Conservation (phyloP, 2,888 invertebrate genomes). For the Brachyopa scutellaris region DNA sequence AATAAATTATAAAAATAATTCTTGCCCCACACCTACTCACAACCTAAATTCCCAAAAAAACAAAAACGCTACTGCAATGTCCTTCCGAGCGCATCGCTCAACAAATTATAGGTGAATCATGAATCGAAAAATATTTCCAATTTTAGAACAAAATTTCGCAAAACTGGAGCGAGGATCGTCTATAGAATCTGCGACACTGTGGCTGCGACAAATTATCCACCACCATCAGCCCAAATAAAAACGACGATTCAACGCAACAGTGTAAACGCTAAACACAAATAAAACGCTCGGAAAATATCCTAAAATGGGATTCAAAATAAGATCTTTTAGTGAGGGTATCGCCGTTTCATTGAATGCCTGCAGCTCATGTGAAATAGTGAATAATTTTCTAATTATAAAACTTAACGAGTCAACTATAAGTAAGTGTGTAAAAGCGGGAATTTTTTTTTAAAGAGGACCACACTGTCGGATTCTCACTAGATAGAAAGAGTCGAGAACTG, state of each 20-base stretch:
- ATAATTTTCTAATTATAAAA: constrained; percentile 69
- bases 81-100: constrained; percentile 5
- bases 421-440: constrained; percentile 66
- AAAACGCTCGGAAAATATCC: constrained; percentile 62
- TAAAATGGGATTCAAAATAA: constrained; percentile 69
- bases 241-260: constrained; percentile 6
- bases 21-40: constrained; percentile 33
- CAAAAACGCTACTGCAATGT: neutral
- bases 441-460: constrained; percentile 43
- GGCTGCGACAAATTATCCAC: constrained; percentile 29
- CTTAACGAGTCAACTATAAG: constrained; percentile 15
- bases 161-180: constrained; percentile 63
- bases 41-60: constrained; percentile 28
- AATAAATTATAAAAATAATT: constrained; percentile 52
- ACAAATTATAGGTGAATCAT: constrained; percentile 1
- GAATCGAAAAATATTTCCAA: constrained; percentile 27
- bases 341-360: constrained; percentile 24
- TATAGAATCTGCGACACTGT: constrained; percentile 42
- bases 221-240: constrained; percentile 1
- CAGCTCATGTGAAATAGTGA: constrained; percentile 45
- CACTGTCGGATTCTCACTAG: constrained; percentile 20
- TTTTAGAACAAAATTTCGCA: constrained; percentile 42
- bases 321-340: constrained; percentile 19
- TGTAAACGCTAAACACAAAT: constrained; percentile 46
- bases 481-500: constrained; percentile 20